Conservation (phyloP, 2,888 invertebrate species). For the Pristionchus maxplancki region DNA sequence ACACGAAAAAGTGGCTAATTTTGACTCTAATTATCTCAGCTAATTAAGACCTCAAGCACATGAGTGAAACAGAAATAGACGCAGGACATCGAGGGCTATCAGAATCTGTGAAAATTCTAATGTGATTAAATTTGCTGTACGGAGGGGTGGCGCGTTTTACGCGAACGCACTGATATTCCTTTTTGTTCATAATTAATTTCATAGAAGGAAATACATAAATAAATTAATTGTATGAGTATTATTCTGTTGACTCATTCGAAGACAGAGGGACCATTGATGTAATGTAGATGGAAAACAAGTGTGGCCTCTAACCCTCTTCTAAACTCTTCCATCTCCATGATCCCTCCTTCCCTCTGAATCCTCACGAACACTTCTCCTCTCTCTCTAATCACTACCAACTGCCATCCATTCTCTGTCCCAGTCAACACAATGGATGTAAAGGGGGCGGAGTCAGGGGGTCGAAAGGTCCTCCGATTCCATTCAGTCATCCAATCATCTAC, state of each 20-base stretch:
- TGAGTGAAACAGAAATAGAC: too few relatives aligned
- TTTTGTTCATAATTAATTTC: not conserved
- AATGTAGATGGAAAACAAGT: not conserved
- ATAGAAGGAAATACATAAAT: conserved; percentile 6
- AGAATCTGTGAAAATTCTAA: too few relatives aligned
- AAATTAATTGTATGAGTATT: not conserved
- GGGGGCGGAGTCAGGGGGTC: not conserved
- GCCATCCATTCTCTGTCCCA: not conserved
- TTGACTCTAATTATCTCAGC: too few relatives aligned
- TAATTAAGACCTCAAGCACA: too few relatives aligned
- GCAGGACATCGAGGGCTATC: too few relatives aligned
- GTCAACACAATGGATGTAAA: not conserved
- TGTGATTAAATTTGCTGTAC: too few relatives aligned
- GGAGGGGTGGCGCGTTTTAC: too few relatives aligned
- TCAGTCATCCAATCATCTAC: not conserved
- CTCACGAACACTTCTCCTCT: not conserved
- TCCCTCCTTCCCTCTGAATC: not conserved
- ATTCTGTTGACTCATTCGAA: not conserved
- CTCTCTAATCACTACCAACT: not conserved
- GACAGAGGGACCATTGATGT: not conserved
- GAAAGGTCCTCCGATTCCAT: not conserved
- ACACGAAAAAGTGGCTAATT: too few relatives aligned
- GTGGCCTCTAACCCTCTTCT: not conserved
- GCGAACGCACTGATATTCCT: too few relatives aligned
- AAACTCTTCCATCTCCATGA: not conserved